These are phyloP conservation scores for Catharus bicknelli DNA, from an alignment of 2,113 vertebrate species.

Conservation along the genomic window DNA sequence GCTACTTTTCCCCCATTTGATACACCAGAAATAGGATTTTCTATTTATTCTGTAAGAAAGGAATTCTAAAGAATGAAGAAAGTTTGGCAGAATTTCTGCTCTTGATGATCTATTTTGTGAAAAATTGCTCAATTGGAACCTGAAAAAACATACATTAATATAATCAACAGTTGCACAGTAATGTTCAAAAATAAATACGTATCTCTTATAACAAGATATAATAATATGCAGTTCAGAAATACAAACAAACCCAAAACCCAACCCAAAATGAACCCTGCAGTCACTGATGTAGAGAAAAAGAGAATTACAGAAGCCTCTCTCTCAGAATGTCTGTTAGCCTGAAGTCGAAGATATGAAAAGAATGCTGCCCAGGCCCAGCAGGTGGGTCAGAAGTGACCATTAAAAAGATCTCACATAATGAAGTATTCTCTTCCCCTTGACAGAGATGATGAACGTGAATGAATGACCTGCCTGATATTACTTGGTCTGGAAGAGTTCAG, in stretches of 20 bases:
- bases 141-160: neutral
- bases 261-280: neutral
- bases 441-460: neutral
- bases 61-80: neutral
- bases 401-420: neutral
- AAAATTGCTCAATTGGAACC: neutral
- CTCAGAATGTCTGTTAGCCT: neutral
- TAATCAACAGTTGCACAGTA: neutral
- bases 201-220: neutral
- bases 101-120: neutral
- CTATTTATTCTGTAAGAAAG: neutral
- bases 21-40: neutral
- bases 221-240: neutral
- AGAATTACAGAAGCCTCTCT: neutral
- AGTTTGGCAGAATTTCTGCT: neutral
- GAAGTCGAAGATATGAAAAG: neutral
- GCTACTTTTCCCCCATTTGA: neutral
- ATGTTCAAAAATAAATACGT: neutral
- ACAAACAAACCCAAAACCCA: neutral
- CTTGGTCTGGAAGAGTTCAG: neutral
- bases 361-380: neutral
- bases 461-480: neutral
- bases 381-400: neutral
- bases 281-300: neutral
- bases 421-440: neutral